Base-by-base conservation (phyloP, 2,888 invertebrate genomes). In the Drosophila longiperda region DNA sequence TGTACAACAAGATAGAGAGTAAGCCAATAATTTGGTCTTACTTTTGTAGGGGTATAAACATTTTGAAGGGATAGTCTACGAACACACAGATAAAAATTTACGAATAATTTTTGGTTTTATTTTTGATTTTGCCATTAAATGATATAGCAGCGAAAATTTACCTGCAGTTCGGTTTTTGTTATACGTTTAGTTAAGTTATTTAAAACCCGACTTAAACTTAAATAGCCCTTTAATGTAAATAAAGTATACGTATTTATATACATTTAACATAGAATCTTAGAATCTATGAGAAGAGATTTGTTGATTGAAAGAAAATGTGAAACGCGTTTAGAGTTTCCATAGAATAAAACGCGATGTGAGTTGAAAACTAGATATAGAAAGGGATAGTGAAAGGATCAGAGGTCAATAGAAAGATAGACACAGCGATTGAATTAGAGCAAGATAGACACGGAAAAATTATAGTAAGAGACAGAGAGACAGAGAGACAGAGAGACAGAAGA, bases 161-260 rank as follows among this genome's bases (percentile, higher is more conserved):
- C 85, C 85, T 86, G 85, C 82, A 78, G 80, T 73, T 87, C 62
- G 73, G 57, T 78, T 78, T 75, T 78, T 79, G 59, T 45, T 75
- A 50, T 54, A 60, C 48, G 57, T 72, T 73, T 62, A 50, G 38
- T 68, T 65, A 77, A 50, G 67, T 63, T 80, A 32, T 77, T 50
- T 57, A 73, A 66, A 73, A 75, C 82, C 87, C 84, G 78, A 78
- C 70, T 72, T 58, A 73, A 63, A 70, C 49, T 62, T 62, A 40
- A 70, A 74, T 65, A 70, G 58, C 53, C 57, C 55, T 34, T 65
- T 57, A 59, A 63, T 62, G 58, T 63, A 63, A 52, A 64, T 67
- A 55, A 45, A 36, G 12, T 49, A 81, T 9, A 54, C 12, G 23
- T 42, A 26, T 42, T 17, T 50, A 64, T 65, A 61, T 60, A 54